phyloP scores from a whole-genome alignment of 2,113 vertebrate genomes.

The cat (Felis catus) region F.catus_Fca126_mat1.0 CM031426.1:14455001-14455500 shows the following conservation, averaged over 20 bases:
- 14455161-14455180: not conserved
- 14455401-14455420: not conserved
- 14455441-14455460: not conserved
- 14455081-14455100: not conserved
- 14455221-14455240: not conserved
- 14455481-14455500: not conserved
- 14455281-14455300: not conserved
- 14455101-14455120: not conserved
- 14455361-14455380: not conserved
- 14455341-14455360: not conserved
- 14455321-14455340: not conserved
- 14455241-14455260: not conserved
- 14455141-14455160: not conserved
- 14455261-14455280: not conserved
- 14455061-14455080: not conserved
- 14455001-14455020: not conserved
- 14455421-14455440: not conserved
- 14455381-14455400: not conserved
- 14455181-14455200: not conserved
- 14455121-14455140: not conserved
- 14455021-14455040: not conserved
- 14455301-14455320: not conserved
- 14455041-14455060: not conserved
- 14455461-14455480: not conserved
- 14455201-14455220: not conserved